Base-by-base conservation (phyloP, 2,113 vertebrate species). In the Sclerurus mexicanus region DNA sequence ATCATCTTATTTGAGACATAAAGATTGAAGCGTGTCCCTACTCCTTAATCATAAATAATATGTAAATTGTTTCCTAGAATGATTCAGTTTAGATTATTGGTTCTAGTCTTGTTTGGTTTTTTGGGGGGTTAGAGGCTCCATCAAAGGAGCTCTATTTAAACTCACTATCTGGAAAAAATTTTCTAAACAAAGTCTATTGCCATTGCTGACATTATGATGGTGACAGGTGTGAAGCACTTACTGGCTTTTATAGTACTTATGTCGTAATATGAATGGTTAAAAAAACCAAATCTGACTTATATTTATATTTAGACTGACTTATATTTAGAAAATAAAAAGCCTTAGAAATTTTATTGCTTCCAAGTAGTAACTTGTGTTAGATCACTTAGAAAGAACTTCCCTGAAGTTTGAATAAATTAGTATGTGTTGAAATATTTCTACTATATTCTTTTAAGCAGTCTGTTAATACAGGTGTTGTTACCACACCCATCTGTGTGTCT, bases 251-350 rank as follows among this genome's bases (percentile, higher is more conserved):
- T 60, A 52, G 56, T 52, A 55, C 42, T 91, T 86, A 21, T 5
- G 14, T 35, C 63, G 35, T 75, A 90, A 78, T 55, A 59, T 35
- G 40, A 30, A 63, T 1, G 2, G 68, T 86, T 42, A 42, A 66
- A 95, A 93, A 56, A 56, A 62, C 0, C 39, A 23, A 66, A 92
- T 28, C 46, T 68, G 39, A 42, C 35, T 81, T n/a, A n/a, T n/a
- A n/a, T n/a, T n/a, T n/a, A n/a, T n/a, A n/a, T n/a, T n/a, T n/a
- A n/a, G n/a, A n/a, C n/a, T n/a, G n/a, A n/a, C 67, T 71, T 91
- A 30, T 8, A 73, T 89, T 91, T 87, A 87, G 69, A 62, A 96
- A 95, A 95, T 64, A 66, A 82, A 93, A 96, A 49, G 39, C 86
- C 74, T 75, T 66, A 73, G 53, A 74, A 87, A 76, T 85, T 25